A percentile compares a stretch with the other conserved stretches of the same genome.
These are phyloP conservation scores for Euphydryas editha DNA, from an alignment of 2,888 invertebrate genomes.

Conservation along the genomic window DNA sequence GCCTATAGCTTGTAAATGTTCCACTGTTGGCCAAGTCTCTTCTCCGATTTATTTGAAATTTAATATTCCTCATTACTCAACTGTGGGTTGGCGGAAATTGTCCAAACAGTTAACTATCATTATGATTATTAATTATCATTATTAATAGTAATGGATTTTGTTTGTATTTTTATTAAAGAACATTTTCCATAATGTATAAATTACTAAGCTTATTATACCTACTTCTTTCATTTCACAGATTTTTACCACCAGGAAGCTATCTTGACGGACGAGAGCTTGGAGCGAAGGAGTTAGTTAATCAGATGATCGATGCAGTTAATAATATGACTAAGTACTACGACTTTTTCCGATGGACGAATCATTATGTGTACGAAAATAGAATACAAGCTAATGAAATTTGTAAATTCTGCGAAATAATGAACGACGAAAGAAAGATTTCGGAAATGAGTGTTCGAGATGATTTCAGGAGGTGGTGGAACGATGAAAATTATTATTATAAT, in stretches of 20 bases:
- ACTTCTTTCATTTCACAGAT: slow-evolving; percentile 36
- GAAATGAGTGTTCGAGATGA: slow-evolving; percentile 41
- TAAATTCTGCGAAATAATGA: slow-evolving; percentile 46
- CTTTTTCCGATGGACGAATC: slow-evolving; percentile 53
- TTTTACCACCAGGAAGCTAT: slow-evolving; percentile 50
- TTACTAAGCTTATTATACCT: too few species aligned
- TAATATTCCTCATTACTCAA: too few species aligned
- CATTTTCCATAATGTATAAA: too few species aligned
- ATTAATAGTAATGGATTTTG: too few species aligned
- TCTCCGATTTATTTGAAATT: too few species aligned
- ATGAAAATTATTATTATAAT: slow-evolving; percentile 31
- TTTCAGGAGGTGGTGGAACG: slow-evolving; percentile 46
- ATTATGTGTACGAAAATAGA: slow-evolving; percentile 45
- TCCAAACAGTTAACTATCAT: too few species aligned
- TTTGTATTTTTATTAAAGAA: too few species aligned
- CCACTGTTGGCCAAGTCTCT: too few species aligned
- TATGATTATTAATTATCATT: too few species aligned
- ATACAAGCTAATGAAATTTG: slow-evolving; percentile 43
- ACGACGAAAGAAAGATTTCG: slow-evolving; percentile 38
- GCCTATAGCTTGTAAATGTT: too few species aligned
- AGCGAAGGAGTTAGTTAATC: slow-evolving; percentile 44
- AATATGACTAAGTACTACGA: slow-evolving; percentile 46
- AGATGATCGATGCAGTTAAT: slow-evolving; percentile 47
- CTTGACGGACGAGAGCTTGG: slow-evolving; percentile 49
- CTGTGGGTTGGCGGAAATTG: too few species aligned